Base-by-base conservation (phyloP, 2,888 invertebrate genomes). In the Chelonus formosanus region DNA sequence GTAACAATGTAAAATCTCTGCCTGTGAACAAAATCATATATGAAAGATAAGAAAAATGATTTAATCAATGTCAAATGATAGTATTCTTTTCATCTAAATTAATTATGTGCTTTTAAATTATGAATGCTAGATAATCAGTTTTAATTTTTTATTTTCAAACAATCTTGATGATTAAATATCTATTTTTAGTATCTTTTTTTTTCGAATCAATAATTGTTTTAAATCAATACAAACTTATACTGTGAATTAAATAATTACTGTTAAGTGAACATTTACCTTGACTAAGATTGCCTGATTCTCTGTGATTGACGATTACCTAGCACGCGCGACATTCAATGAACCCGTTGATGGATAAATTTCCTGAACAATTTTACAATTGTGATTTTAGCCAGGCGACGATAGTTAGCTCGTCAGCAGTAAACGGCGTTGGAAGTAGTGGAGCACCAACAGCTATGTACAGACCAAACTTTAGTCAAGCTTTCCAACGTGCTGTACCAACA, bases 381-480 rank as follows among this genome's bases (percentile, higher is more conserved):
- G 43, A 66, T 63, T 47, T 75, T 85, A 89, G 89, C 80, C 89
- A 89, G 62, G 88, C 88, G 34, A 88, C 89, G 69, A 88, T 88
- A 63, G 89, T 89, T 35, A 87, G 86, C 78, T 85, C 83, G 65
- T 80, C 84, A 67, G 78, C 81, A 70, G 83, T 82, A 56, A 85
- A 84, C 73, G 84, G 84, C 52, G 81, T 81, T 45, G 81, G 76
- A 52, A 74, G 73, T 50, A 84, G 83, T 59, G 86, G 87, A 61
- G 89, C 89, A 50, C 88, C 88, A 8, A 87, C 88, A 67, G 90
- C 91, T 61, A 86, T 91, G 84, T 91, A 91, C 85, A 86, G 91
- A 84, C 91, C 91, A 54, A 89, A 91, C 74, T 91, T 91, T 83
- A 89, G 90, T 54, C 90, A 89, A 78, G 90, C 91, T 35, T 91